These are phyloP conservation scores for Microctenopoma lineatum DNA, from an alignment of 2,797 vertebrate genomes.

Conservation along the genomic window DNA sequence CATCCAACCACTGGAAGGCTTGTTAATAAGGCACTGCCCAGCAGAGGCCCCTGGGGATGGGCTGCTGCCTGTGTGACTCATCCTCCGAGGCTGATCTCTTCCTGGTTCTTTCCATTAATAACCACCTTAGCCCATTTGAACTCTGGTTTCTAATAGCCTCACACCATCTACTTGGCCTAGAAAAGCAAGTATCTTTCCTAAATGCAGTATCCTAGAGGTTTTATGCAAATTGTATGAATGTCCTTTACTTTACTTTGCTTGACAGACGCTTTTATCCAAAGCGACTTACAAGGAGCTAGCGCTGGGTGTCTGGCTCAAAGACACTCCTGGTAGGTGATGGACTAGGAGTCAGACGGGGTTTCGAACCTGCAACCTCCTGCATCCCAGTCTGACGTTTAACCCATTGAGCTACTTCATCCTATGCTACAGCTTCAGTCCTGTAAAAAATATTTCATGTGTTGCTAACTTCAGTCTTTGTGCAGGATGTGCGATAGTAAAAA, in stretches of 20 bases:
- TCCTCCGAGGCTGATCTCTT: slow-evolving; percentile 62
- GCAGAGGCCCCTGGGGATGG: slow-evolving; percentile 65
- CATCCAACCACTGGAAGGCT: slow-evolving; percentile 64
- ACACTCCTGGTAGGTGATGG: no score
- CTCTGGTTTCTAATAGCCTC: slow-evolving; percentile 64
- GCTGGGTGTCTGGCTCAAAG: no score
- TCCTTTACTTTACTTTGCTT: background rate
- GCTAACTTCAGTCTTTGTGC: background rate
- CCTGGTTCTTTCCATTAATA: slow-evolving; percentile 79
- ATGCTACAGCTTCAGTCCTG: no score
- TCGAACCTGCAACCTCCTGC: no score
- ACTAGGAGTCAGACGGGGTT: no score
- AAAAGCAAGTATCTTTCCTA: slow-evolving; percentile 54
- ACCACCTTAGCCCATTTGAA: slow-evolving; percentile 65
- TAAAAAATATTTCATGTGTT: slow-evolving; percentile 23
- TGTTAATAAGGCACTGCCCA: slow-evolving; percentile 70
- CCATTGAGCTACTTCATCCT: no score
- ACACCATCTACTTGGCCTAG: slow-evolving; percentile 58
- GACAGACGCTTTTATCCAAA: no score
- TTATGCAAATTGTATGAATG: slow-evolving; percentile 32
- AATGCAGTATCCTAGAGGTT: slow-evolving; percentile 31
- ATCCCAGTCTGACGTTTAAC: no score
- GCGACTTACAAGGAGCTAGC: no score
- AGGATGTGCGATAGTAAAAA: background rate
- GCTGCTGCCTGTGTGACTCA: slow-evolving; percentile 74